Base-by-base conservation (phyloP, 2,888 invertebrate species). In the Nesidiocoris tenuis region DNA sequence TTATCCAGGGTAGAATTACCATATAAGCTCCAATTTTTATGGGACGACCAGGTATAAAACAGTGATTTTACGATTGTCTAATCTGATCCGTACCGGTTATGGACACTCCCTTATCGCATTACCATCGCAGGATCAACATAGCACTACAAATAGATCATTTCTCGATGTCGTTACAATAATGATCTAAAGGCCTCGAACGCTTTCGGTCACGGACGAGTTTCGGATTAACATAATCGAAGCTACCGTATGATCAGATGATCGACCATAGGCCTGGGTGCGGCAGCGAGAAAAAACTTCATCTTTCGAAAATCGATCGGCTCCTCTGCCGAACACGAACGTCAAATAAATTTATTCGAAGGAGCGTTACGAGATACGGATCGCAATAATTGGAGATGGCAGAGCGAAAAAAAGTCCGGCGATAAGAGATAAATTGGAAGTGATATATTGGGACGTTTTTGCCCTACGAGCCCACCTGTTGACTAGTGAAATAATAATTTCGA, bases 301-400 rank as follows among this genome's bases (percentile, higher is more conserved):
- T 39, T 39, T 39, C 3, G 3, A 39, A 39, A 39, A 39, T 39
- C 12, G 39, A 39, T 39, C 39, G 12, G 39, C 39, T 39, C 12
- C 39, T 39, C 12, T 12, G n/a, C n/a, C n/a, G n/a, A n/a, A n/a
- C n/a, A n/a, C 39, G 39, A 39, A 39, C 39, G 39, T 39, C 39
- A 39, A 12, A 39, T 39, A 12, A 39, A 39, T 39, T 39, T 39
- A 39, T 39, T 39, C 39, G 39, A 65, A n/a, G 65, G 9, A 25
- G 39, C 3, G 9, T 12, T n/a, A 18, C 3, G 39, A 19, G 39
- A 39, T 39, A 65, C 65, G 39, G 39, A 65, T 65, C 65, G 39
- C n/a, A 39, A 39, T 65, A 65, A 65, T 65, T 39, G 65, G 39
- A 39, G 39, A 39, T 24, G 39, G 65, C 39, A 65, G 3, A 39